Base-by-base conservation (phyloP, 2,888 invertebrate species). In the Drosophila algonquin region DNA sequence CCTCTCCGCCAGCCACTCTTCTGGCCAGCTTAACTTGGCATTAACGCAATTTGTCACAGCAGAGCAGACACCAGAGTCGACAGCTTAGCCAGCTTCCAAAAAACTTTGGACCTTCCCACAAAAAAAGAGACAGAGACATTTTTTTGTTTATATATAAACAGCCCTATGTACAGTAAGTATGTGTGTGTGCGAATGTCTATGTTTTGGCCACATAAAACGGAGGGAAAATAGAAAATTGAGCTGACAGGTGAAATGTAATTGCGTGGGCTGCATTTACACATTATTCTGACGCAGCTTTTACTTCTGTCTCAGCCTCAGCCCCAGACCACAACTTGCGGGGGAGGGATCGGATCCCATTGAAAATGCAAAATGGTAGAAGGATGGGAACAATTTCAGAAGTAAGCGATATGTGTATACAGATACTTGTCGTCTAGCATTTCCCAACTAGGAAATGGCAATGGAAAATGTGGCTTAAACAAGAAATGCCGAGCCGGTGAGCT, bases 11-110 rank as follows among this genome's bases (percentile, higher is more conserved):
- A 18, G 10, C 47, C 51, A n/a, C 64, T 27, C 48, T 14, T 63
- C 56, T 77, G 65, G 68, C 77, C 81, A 80, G 81, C 87, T 85
- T 81, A 79, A 65, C 75, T 74, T 79, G 79, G 87, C 87, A 86
- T 85, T 87, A 85, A 79, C 78, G 79, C 85, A 80, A 82, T 85
- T 86, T 86, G 85, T 82, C 79, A 81, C 82, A 72, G 59, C 84
- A 78, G 56, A 56, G 45, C 67, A 64, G 67, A 64, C 54, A 75
- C 60, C 65, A 70, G 73, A 74, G 65, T 56, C 60, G 54, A 59
- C 63, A 79, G 80, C 69, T 76, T 62, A 73, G 71, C 75, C 50
- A 51, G 70, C 53, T 46, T 30, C 63, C 47, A 51, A 50, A 40
- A 40, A 65, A 63, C 47, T 64, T 54, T 59, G 59, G 50, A 10